These are phyloP conservation scores for Dicyrtoma fusca DNA, from an alignment of 2,888 invertebrate species.

Conservation along the genomic window DNA sequence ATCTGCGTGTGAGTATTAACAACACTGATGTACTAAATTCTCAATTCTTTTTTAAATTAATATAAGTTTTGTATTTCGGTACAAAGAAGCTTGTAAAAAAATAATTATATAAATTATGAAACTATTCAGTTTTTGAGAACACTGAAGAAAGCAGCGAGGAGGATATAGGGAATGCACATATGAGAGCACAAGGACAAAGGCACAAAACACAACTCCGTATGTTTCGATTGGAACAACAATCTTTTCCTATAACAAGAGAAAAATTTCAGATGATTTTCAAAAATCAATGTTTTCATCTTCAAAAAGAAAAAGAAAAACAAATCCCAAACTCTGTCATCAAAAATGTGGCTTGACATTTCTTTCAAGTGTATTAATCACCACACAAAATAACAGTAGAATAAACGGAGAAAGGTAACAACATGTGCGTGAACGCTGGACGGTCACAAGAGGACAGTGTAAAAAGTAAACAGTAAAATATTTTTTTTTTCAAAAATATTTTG, in stretches of 20 bases:
- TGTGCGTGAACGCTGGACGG: no score
- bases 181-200: conserved; percentile 17
- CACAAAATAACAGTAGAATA: no score
- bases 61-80: no score
- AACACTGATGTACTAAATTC: not conserved
- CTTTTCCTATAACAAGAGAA: conserved; percentile 31
- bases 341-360: conserved; percentile 8
- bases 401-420: no score
- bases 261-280: conserved; percentile 33
- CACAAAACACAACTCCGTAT: conserved; percentile 30
- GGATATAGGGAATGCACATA: not conserved
- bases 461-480: no score
- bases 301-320: conserved; percentile 17
- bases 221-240: conserved; percentile 28
- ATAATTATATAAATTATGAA: not conserved
- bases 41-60: not conserved
- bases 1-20: not conserved
- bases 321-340: not conserved
- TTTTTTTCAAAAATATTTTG: no score
- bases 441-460: no score
- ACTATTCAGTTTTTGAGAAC: not conserved
- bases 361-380: not conserved
- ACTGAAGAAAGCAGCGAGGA: not conserved
- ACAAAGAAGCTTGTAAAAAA: not conserved
- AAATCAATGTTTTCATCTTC: conserved; percentile 22